These are phyloP conservation scores for Pecten maximus DNA, from an alignment of 2,888 invertebrate genomes.

Conservation along the genomic window DNA sequence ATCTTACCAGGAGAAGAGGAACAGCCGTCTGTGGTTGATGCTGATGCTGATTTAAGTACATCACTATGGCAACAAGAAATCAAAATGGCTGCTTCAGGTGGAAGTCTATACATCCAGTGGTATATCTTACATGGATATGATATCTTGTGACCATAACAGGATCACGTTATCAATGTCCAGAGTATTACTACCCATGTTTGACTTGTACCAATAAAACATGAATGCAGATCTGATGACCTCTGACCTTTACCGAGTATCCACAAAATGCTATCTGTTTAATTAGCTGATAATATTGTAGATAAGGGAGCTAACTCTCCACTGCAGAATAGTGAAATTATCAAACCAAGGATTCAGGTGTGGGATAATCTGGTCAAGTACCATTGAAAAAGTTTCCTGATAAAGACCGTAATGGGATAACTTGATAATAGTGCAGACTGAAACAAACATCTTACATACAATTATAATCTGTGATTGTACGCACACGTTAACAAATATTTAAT, in stretches of 20 bases:
- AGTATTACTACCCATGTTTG: background rate
- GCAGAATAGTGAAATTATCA: background rate
- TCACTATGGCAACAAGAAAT: background rate
- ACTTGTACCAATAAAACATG: background rate
- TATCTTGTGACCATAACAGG: background rate
- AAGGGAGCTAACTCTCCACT: background rate
- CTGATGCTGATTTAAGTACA: background rate
- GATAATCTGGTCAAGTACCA: background rate
- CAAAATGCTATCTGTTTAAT: conserved; percentile 28
- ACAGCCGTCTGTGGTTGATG: background rate
- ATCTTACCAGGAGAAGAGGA: background rate
- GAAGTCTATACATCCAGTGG: background rate
- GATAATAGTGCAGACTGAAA: background rate
- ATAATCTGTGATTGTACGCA: background rate
- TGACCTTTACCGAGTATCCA: background rate
- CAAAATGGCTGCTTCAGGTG: background rate
- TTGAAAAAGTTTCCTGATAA: background rate
- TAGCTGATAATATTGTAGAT: background rate
- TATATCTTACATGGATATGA: background rate
- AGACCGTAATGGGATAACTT: background rate
- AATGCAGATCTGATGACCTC: background rate
- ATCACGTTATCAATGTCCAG: background rate
- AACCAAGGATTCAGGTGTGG: background rate
- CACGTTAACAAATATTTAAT: background rate
- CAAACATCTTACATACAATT: background rate